Evolutionary conservation across 2,113 vertebrate species (phyloP), one percentile per base, ranked within the genome.

Genomic region (Hemibagrus wyckioides): DNA sequence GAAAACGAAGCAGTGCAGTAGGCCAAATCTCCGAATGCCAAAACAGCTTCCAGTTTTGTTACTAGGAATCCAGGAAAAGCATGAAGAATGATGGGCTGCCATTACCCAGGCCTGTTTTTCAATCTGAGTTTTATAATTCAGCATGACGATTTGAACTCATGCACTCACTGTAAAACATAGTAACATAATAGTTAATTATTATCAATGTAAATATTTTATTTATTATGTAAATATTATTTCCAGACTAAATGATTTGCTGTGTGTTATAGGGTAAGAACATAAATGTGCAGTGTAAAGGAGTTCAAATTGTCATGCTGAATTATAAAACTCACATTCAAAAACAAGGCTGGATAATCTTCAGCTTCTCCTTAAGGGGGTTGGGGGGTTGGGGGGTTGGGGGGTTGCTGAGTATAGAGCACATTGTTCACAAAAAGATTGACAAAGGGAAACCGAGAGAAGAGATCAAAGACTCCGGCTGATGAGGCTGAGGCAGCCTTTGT

Each of bases 391-490:
- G 59, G 48, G 83, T 52, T 61, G 76, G n/a, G n/a, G n/a, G n/a
- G n/a, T n/a, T n/a, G 44, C 6, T 48, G 2, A 80, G 79, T 28
- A 57, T 75, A 41, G 82, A 85, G 80, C 56, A 88, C 65, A 84
- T 86, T 91, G 88, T 89, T 89, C 73, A 76, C 44, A 79, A 76
- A 80, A 80, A 90, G 88, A 90, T 87, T 90, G 91, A 90, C 91
- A 88, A 86, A 87, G 48, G 85, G 84, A 52, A 88, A 88, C 85
- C 65, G 44, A 86, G 44, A 87, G 88, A 89, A 73, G 80, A 88
- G 84, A 92, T 91, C 90, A 91, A 91, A 91, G 90, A 69, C 44
- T 76, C 75, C 50, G 79, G 79, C 83, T 86, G 88, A 92, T 86
- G 85, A 90, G 86, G 52, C 87, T 79, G 85, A 61, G 39, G 56